Percentiles rank a stretch among this genome's conserved stretches.
These are phyloP conservation scores for Axis porcinus DNA, from an alignment of 2,113 vertebrate species.

Conservation along the genomic window DNA sequence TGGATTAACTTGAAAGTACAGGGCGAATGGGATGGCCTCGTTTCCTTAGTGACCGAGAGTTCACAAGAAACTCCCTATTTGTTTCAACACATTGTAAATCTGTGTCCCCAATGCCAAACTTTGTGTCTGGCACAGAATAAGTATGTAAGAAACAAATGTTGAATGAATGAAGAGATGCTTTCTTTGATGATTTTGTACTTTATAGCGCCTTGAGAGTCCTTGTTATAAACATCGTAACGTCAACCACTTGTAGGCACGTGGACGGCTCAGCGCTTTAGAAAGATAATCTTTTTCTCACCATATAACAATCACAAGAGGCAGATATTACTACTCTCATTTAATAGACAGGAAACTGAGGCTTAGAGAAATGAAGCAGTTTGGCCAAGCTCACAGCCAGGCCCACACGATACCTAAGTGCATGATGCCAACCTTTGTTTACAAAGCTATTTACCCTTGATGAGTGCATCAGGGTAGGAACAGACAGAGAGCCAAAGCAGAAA, in stretches of 20 bases:
- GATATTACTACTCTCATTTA: neutral
- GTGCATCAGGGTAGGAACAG: neutral
- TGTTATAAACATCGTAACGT: neutral
- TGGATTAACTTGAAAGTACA: conserved; percentile 31
- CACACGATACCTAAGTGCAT: neutral
- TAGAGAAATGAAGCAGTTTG: neutral
- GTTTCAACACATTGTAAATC: conserved; percentile 45
- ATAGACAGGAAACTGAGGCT: neutral
- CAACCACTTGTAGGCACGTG: neutral
- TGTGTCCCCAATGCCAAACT: neutral
- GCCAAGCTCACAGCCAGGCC: neutral
- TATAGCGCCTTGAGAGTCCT: neutral
- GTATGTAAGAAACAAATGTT: neutral
- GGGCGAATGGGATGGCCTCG: neutral
- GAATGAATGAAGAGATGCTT: neutral
- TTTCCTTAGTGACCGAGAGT: neutral
- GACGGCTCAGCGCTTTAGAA: neutral
- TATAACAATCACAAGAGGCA: neutral
- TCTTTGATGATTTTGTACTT: neutral
- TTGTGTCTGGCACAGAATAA: neutral
- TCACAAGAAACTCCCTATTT: conserved; percentile 13
- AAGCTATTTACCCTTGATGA: neutral
- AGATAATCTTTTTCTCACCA: neutral
- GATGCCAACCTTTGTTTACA: neutral
- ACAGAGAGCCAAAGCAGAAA: neutral